Evolutionary conservation across 2,888 invertebrate species (phyloP), one percentile per base, ranked within the genome.

Genomic region (Callimorpha dominula): DNA sequence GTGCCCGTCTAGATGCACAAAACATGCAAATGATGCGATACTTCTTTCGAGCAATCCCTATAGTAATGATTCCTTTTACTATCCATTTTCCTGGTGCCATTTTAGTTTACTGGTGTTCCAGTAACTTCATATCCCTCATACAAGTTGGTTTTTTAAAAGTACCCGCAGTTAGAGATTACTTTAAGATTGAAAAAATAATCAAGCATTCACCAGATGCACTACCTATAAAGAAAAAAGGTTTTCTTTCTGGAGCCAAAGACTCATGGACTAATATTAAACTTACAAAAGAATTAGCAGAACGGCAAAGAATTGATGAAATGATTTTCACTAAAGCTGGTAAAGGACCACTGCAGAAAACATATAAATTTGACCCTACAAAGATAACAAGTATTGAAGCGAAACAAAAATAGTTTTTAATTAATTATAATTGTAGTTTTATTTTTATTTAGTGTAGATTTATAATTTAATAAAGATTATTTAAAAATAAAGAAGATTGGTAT

Each of bases 11-110:
- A n/a, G 95, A 96, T 6, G 95, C 97, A 4, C 96, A 97, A 87
- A 97, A 97, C 87, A 96, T 97, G 95, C 96, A 97, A 80, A 87
- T 96, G 40, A 97, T 98, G 96, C 97, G 97, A 90, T 98, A 98
- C 89, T 93, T 97, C 5, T 89, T 99, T 4, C 95, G 98, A 77
- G 97, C 96, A 0, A 85, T 99, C 79, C 99, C 99, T 0, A 0
- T 99, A 9, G 81, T 97, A 4, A 97, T 98, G 91, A 96, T 99
- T 77, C 98, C 99, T 0, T 97, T 99, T 86, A 98, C 97, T 12
- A 96, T 98, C 64, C 97, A 98, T 89, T 99, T 99, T 88, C 98
- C 99, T 15, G 97, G 98, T 31, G 99, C 98, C 0, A 97, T 99
- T 87, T 95, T 99, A 64, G 97, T 97, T 52, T 99, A 99, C 89